phyloP scores from a whole-genome alignment of 2,113 vertebrate genomes.

The Ahaetulla prasina region DNA sequence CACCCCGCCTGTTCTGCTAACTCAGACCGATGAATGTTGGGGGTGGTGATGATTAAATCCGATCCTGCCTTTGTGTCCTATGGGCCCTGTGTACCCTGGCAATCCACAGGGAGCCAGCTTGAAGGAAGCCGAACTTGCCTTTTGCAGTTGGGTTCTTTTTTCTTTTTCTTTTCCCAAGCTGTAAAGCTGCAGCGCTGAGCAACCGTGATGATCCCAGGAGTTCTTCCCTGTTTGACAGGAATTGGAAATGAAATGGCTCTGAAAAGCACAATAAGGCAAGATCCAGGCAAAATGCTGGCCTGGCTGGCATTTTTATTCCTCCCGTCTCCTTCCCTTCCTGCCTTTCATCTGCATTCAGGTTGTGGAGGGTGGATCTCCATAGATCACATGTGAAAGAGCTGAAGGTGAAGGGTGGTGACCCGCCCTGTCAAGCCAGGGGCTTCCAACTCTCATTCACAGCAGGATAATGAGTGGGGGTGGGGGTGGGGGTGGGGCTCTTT shows the following conservation, averaged over 20 bases:
- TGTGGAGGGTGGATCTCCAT: background rate
- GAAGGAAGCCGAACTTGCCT: rapidly evolving
- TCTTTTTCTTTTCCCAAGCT: background rate
- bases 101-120: background rate
- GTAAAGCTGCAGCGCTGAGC: background rate
- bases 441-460: background rate
- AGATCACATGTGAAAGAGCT: background rate
- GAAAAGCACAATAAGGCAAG: slow-evolving; percentile 14
- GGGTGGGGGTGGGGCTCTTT: background rate
- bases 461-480: background rate
- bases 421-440: background rate
- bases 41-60: background rate
- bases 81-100: background rate
- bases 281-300: background rate
- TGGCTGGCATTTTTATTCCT: background rate
- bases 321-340: background rate
- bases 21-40: background rate
- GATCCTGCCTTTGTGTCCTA: background rate
- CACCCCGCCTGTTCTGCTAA: background rate
- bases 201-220: background rate
- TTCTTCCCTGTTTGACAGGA: background rate
- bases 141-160: background rate
- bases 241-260: background rate
- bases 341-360: background rate
- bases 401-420: background rate